Percentiles rank a stretch among this genome's conserved stretches.
phyloP scores from a whole-genome alignment of 2,797 vertebrate genomes.

The Scleropages formosus region DNA sequence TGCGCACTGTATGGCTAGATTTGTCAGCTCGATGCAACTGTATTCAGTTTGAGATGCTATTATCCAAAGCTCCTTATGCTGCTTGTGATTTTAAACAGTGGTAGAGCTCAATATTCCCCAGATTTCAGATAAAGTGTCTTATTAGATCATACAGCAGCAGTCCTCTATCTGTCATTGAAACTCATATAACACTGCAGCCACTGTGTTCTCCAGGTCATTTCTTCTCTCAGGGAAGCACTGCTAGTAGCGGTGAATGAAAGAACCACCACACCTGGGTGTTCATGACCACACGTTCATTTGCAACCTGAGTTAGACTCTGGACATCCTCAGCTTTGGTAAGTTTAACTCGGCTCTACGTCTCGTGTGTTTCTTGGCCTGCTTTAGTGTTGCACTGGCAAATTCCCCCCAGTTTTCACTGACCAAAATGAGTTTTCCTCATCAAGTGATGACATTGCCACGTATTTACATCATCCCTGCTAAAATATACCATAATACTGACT shows the following conservation, averaged over 20 bases:
- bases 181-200: too few relatives aligned
- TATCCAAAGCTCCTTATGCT: neutral
- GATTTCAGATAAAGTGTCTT: neutral
- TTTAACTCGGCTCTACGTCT: neutral
- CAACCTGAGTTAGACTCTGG: neutral
- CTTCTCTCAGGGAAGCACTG: too few relatives aligned
- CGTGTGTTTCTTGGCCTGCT: neutral
- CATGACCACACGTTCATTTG: slow-evolving; percentile 5
- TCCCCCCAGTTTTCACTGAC: neutral
- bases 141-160: neutral
- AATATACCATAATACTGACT: neutral
- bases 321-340: neutral
- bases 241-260: too few relatives aligned
- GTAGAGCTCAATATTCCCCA: neutral
- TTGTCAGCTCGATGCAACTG: neutral
- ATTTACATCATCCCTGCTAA: neutral
- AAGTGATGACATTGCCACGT: neutral
- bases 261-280: neutral
- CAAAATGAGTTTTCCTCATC: slow-evolving; percentile 23
- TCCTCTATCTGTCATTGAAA: slow-evolving; percentile 2
- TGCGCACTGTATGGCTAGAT: neutral
- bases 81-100: neutral
- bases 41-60: neutral
- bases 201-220: too few relatives aligned
- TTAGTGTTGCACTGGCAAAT: neutral